Base-by-base conservation (phyloP, 2,888 invertebrate species). In the Xestia rhomboidea region DNA sequence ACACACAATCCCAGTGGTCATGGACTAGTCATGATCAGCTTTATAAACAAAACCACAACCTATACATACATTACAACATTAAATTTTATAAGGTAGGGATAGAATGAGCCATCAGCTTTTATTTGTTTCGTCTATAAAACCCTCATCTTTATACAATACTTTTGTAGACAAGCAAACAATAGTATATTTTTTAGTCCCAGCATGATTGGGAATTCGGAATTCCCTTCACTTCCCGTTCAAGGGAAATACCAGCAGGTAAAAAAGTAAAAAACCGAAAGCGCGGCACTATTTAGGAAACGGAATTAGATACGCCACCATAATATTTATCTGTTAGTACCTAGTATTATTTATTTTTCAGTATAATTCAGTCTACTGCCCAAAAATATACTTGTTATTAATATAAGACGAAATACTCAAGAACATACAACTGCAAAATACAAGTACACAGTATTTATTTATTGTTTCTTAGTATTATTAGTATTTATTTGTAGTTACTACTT, bases 201-300 rank as follows among this genome's bases (percentile, higher is more conserved):
- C 3, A 13, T 18, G 15, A 30, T 15, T 13, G 6, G 30, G 41
- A 27, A 54, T 49, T 46, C 1, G 30, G 64, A n/a, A 64, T 46
- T 63, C 57, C 54, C 38, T 21, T 21, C 8, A 62, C 21, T 62
- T 34, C 5, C 21, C 24, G 13, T 34, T 1, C 0, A 41, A 21
- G 41, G 77, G 64, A 49, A 78, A 41, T 49, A 11, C 76, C 24
- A 6, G 10, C 24, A 27, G 13, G 30, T 64, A 15, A 57, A 63
- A n/a, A 57, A 4, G 30, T 64, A 15, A 57, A 63, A n/a, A 57
- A 4, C 44, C 5, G 13, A 30, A 15, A 2, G 30, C 8, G 15
- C 11, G 5, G 11, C 18, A 7, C 2, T 13, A n/a, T 81, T 8
- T 21, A 2, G 15, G 3, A 41, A 11, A 57, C 27, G 24, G 54